Evolutionary conservation across 1,140 invertebrate genomes (phyloP), one percentile per base, ranked within the genome.

Genomic region (Pseudomyrmex cubaensis): DNA sequence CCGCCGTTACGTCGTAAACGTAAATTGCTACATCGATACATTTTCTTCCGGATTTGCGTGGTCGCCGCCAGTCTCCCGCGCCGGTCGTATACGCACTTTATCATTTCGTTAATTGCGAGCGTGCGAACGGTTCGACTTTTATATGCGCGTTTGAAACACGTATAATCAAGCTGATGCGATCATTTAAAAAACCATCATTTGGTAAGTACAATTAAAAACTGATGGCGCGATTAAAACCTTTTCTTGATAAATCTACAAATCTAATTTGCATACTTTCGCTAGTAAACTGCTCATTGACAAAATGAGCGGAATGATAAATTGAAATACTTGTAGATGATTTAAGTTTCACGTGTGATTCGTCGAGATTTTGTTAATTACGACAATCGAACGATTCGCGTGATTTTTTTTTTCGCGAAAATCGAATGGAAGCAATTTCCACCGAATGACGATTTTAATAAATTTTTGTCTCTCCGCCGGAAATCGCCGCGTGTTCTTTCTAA

Each of bases 11-110:
- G 57, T 48, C 84, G 85, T 87, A 87, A 35, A 87, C 76, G 80
- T 85, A 89, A 87, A 90, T 87, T 85, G 83, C 83, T 87, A 73
- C 83, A 82, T 89, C 83, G 85, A 87, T 90, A 85, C 75, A 84
- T 73, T 83, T 89, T 87, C 85, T 87, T 72, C 63, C 67, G 76
- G 76, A 70, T 78, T 78, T 46, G 76, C 64, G 64, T 78, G 76
- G 35, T 13, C 13, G 35, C 52, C 63, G 75, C 52, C 63, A 35
- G 63, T 77, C 56, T 8, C 75, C 35, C 52, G 35, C 35, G 22
- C 17, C 59, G 73, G 48, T 7, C n/a, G 25, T 35, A 59, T 54
- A 7, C 52, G 44, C 35, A 52, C 64, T 78, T 78, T 78, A 78
- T 78, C 76, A 70, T 78, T 78, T 78, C 20, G 52, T 70, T 78